Conservation (phyloP, 2,888 invertebrate species). For the Amphipoea oculea region DNA sequence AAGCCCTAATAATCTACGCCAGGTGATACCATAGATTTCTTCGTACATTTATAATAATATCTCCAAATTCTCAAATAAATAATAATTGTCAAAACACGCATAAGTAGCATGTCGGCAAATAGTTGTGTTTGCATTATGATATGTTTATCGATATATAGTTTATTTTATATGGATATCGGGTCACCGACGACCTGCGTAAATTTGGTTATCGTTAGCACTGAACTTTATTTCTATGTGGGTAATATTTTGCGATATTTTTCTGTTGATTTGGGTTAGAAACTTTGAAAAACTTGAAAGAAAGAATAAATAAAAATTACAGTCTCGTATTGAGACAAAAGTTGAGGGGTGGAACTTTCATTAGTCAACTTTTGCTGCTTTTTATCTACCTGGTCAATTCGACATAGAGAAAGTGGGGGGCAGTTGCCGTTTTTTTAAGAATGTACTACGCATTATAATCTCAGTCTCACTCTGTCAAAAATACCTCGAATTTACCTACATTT, state of each 20-base stretch:
- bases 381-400: neutral
- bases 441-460: too few relatives aligned
- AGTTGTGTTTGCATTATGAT: conserved; percentile 58
- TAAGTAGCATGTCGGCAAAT: conserved; percentile 59
- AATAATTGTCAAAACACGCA: conserved; percentile 61
- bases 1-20: conserved; percentile 43
- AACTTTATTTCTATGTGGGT: conserved; percentile 8
- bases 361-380: neutral
- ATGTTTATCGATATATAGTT: conserved; percentile 54
- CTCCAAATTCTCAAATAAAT: conserved; percentile 54
- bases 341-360: neutral
- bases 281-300: neutral
- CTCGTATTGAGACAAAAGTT: neutral
- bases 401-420: neutral
- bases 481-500: too few relatives aligned
- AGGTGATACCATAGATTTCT: conserved; percentile 38
- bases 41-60: conserved; percentile 50
- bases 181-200: conserved; percentile 59
- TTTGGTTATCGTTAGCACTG: conserved; percentile 46
- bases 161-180: conserved; percentile 24
- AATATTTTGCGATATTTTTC: conserved; percentile 24
- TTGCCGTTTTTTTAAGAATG: too few relatives aligned
- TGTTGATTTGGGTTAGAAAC: neutral
- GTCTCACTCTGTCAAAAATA: too few relatives aligned
- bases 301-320: neutral